These are phyloP conservation scores for Phoenicopterus ruber DNA, from an alignment of 2,113 vertebrate species.

Conservation along the genomic window DNA sequence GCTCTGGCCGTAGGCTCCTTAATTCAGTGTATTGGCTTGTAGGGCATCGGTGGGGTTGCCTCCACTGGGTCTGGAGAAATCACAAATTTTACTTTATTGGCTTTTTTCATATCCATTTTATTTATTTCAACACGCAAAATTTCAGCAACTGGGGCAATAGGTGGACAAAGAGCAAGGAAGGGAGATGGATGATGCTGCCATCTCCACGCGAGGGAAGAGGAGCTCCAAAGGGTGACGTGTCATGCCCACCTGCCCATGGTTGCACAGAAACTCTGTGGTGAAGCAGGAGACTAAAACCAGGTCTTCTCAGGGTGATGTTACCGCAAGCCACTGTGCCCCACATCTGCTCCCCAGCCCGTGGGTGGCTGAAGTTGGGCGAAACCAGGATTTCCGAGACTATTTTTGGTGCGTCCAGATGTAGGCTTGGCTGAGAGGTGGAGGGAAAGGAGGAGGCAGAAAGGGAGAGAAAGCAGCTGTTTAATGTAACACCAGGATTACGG, in stretches of 20 bases:
- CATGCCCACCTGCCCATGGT: neutral
- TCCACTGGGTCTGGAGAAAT: neutral
- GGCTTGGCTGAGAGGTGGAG: neutral
- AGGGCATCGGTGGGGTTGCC: neutral
- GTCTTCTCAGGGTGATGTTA: neutral
- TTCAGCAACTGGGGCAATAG: neutral
- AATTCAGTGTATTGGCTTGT: neutral
- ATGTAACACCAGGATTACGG: fast-evolving
- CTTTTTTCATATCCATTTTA: neutral
- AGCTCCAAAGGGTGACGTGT: neutral
- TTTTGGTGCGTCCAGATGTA: neutral
- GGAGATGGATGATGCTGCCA: neutral
- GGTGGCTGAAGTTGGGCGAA: neutral
- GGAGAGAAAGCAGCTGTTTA: neutral
- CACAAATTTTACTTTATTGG: neutral
- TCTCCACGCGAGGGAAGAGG: neutral
- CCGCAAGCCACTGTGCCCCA: neutral
- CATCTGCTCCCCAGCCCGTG: neutral
- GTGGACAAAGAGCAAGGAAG: neutral
- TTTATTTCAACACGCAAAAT: neutral
- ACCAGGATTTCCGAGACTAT: neutral
- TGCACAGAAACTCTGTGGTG: neutral
- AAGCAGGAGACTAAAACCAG: neutral
- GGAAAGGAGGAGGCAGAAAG: neutral
- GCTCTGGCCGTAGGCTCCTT: fast-evolving